Evolutionary conservation across 1,140 invertebrate genomes (phyloP).

Genomic region (Plutomurus gul): DNA sequence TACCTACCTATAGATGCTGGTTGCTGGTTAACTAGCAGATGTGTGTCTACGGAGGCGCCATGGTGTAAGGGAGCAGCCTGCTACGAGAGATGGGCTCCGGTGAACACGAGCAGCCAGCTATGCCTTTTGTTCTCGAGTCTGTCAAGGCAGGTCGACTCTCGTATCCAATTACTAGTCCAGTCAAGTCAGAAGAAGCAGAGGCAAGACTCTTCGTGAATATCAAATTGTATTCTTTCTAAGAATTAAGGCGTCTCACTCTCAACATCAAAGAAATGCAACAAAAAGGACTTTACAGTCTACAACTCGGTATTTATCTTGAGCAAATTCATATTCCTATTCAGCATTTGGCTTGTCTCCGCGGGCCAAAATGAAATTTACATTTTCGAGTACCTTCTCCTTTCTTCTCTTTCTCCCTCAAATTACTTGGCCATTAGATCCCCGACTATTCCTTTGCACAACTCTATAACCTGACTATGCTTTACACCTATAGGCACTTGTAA

Average conservation of each 20-base stretch:
- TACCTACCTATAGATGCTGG: too few species aligned
- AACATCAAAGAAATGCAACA: not conserved
- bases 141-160: not conserved
- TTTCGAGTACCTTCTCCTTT: not conserved
- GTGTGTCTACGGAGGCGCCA: too few species aligned
- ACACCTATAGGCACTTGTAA: too few species aligned
- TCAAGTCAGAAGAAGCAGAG: not conserved
- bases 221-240: not conserved
- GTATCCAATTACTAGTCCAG: not conserved
- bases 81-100: too few species aligned
- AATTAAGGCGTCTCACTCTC: not conserved
- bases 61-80: too few species aligned
- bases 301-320: not conserved
- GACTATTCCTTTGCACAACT: not conserved
- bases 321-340: slow-evolving; percentile 14
- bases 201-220: not conserved
- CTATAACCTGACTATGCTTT: not conserved
- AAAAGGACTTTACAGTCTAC: slow-evolving; percentile 9
- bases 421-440: slow-evolving; percentile 15
- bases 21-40: too few species aligned
- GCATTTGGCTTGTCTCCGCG: not conserved
- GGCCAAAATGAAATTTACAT: slow-evolving; percentile 2
- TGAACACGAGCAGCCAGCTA: too few species aligned
- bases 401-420: not conserved
- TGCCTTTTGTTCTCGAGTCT: too few species aligned